Evolutionary conservation across 2,797 vertebrate species (phyloP).

Genomic region (Cichlasoma orientale): DNA sequence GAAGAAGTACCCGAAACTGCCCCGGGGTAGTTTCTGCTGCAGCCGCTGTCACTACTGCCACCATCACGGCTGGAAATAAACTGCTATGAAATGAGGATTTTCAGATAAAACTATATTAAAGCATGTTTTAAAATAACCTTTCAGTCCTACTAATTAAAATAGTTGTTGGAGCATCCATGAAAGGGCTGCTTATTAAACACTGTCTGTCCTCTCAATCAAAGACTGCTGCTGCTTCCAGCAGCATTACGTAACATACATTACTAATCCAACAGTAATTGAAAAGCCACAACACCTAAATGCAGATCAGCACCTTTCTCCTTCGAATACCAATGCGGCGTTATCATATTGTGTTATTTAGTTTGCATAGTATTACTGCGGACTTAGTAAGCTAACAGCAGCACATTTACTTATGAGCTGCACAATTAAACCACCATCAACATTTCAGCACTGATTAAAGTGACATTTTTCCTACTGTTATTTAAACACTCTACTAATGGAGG

Average conservation of each 20-base stretch:
- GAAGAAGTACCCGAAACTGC: too few relatives aligned
- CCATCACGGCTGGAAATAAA: background rate
- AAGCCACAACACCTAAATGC: background rate
- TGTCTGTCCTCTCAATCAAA: background rate
- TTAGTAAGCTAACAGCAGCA: background rate
- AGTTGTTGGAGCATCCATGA: background rate
- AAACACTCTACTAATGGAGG: constrained; percentile 12
- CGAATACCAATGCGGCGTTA: constrained; percentile 8
- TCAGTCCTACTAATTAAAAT: background rate
- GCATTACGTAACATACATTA: background rate
- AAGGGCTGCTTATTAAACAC: background rate
- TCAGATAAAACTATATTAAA: background rate
- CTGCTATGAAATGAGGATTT: background rate
- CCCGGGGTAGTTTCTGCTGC: too few relatives aligned
- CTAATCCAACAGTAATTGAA: background rate
- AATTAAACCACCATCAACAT: constrained; percentile 3
- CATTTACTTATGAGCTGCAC: constrained; percentile 3
- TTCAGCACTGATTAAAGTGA: constrained; percentile 33
- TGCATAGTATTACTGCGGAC: background rate
- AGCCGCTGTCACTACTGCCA: too few relatives aligned
- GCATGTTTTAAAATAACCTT: rapidly evolving
- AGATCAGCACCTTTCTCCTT: background rate
- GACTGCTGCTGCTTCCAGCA: background rate
- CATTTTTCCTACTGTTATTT: constrained; percentile 31
- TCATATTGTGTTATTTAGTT: background rate